Conservation (phyloP, 2,888 invertebrate species). For the Pollenia griseotomentosa region DNA sequence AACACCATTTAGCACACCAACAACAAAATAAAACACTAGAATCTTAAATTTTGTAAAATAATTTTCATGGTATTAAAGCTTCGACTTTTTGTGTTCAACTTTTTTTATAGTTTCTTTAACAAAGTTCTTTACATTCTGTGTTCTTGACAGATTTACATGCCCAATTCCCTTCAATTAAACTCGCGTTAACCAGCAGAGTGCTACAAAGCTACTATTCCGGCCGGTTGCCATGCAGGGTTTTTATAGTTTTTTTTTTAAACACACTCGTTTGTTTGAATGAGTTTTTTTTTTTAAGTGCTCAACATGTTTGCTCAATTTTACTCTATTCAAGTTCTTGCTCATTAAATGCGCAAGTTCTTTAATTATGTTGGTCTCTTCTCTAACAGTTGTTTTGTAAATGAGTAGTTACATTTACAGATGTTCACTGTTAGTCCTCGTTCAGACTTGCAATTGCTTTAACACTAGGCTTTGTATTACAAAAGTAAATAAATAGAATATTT, state of each 20-base stretch:
- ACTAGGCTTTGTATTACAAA: too few species aligned
- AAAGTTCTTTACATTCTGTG: constrained; percentile 50
- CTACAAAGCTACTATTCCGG: constrained; percentile 84
- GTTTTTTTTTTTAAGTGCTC: constrained; percentile 11
- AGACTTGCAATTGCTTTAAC: too few species aligned
- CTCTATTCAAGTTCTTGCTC: constrained; percentile 28
- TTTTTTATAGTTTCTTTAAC: constrained; percentile 21
- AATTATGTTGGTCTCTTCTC: neutral
- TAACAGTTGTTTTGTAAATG: constrained; percentile 32
- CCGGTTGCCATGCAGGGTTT: constrained; percentile 81
- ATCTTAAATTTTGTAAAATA: constrained; percentile 32
- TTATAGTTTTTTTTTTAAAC: constrained; percentile 80
- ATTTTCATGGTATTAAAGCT: constrained; percentile 48
- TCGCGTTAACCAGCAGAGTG: constrained; percentile 79
- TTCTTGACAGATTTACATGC: constrained; percentile 35
- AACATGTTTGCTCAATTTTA: neutral
- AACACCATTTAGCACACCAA: constrained; percentile 11
- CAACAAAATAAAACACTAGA: neutral
- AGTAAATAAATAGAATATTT: too few species aligned
- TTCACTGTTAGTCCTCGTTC: neutral
- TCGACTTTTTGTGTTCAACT: constrained; percentile 47
- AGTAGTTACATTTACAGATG: constrained; percentile 18
- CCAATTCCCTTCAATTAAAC: constrained; percentile 24
- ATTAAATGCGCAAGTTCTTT: constrained; percentile 46
- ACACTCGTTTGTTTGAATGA: constrained; percentile 55